A percentile compares a stretch with the other conserved stretches of the same genome.
Evolutionary conservation across 37 sponge, comb jelly and placozoan genomes (phyloP).

Genomic region (Axinella damicornis): DNA sequence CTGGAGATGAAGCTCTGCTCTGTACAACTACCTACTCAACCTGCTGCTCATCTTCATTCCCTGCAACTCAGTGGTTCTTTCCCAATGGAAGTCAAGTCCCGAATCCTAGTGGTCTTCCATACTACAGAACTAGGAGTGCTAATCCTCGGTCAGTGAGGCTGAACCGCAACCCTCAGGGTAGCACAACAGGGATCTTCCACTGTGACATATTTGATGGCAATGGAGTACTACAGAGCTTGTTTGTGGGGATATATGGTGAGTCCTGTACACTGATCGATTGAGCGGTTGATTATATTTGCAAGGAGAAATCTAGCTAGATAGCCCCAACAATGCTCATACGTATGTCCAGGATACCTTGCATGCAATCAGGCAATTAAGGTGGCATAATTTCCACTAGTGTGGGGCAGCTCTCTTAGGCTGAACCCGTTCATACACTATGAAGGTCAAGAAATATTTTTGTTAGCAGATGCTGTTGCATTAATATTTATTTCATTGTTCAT

Average conservation of each 20-base stretch:
- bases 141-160: not conserved
- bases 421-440: too few species aligned
- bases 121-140: not conserved
- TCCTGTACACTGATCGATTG: too few species aligned
- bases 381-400: too few species aligned
- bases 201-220: slow-evolving; percentile 19
- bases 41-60: not conserved
- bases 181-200: slow-evolving; percentile 17
- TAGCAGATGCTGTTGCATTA: too few species aligned
- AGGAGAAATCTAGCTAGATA: too few species aligned
- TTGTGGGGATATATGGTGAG: not conserved
- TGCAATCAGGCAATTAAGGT: too few species aligned
- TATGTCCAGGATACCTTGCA: too few species aligned
- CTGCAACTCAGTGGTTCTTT: not conserved
- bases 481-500: too few species aligned
- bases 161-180: not conserved
- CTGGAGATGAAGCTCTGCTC: slow-evolving; percentile 7
- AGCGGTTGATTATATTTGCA: too few species aligned
- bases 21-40: not conserved
- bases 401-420: too few species aligned
- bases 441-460: too few species aligned
- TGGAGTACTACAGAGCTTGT: not conserved
- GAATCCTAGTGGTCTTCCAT: not conserved
- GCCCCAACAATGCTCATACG: too few species aligned
- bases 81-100: not conserved